Percentiles rank a stretch among this genome's conserved stretches.
Evolutionary conservation across 2,888 invertebrate genomes (phyloP).

Genomic region (Aquatica leii): DNA sequence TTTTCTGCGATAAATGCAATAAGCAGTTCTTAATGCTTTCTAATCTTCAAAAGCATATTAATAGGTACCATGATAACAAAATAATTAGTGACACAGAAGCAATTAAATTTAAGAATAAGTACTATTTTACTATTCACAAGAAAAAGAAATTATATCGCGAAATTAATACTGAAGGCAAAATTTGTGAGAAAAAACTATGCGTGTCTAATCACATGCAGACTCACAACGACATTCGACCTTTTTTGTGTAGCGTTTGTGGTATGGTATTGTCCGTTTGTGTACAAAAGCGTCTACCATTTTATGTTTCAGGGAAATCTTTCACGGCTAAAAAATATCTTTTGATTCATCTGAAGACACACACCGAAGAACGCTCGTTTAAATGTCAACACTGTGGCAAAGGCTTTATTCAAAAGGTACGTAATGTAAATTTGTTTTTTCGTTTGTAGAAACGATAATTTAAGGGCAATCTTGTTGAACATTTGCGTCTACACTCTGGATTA

Average conservation of each 20-base stretch:
- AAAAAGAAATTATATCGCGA: slow-evolving; percentile 25
- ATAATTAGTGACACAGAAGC: neutral
- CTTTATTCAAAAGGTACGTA: slow-evolving; percentile 36
- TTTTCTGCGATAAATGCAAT: slow-evolving; percentile 32
- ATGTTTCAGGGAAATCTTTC: slow-evolving; percentile 36
- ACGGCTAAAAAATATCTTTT: slow-evolving; percentile 31
- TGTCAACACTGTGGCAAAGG: slow-evolving; percentile 39
- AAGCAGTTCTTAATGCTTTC: slow-evolving; percentile 23
- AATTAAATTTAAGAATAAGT: too few species aligned
- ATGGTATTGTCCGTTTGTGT: too few species aligned
- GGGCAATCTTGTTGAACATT: slow-evolving; percentile 38
- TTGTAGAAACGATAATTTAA: too few species aligned
- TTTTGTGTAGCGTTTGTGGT: slow-evolving; percentile 39
- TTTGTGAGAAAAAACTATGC: slow-evolving; percentile 22
- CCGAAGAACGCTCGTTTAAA: slow-evolving; percentile 31
- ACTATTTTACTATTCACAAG: neutral
- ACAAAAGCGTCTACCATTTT: neutral
- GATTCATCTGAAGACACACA: slow-evolving; percentile 36
- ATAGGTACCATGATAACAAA: neutral
- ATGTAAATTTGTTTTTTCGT: neutral
- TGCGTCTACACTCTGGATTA: slow-evolving; percentile 36
- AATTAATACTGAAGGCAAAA: too few species aligned
- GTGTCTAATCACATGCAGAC: slow-evolving; percentile 30
- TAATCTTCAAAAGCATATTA: slow-evolving; percentile 21
- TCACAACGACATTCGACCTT: slow-evolving; percentile 29